Base-by-base conservation (phyloP, 2,888 invertebrate species). In the Pristionchus entomophagus region DNA sequence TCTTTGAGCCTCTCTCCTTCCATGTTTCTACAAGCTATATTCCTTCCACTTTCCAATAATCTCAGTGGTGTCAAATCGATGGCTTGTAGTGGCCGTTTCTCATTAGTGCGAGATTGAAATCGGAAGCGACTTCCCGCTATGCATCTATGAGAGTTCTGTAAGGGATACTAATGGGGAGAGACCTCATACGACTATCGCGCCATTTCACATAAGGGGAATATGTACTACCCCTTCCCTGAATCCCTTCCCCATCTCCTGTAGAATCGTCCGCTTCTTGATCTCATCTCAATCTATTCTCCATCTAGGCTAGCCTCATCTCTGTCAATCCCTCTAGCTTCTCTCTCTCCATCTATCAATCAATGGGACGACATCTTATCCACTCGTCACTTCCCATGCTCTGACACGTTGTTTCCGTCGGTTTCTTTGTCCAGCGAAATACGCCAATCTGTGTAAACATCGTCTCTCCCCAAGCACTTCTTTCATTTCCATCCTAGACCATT, bases 1-100 rank as follows among this genome's bases (percentile, higher is more conserved):
- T n/a, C n/a, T n/a, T n/a, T 35, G 22, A 26, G 73, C 73, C 45
- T 73, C 73, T 73, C 73, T 73, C 73, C 73, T n/a, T 26, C 73
- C 41, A 41, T 41, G 41, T 73, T 73, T 73, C 69, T 10, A 45
- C 56, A 59, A n/a, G 26, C 41, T 73, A 12, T 73, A 38, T 73
- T 45, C 73, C 73, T 73, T 45, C 41, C 73, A 41, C 2, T 41
- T 73, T n/a, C 19, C 41, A 73, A 41, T 41, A 8, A 38, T 45
- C 73, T 2, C 22, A 69, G 38, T 22, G n/a, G n/a, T n/a, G n/a
- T n/a, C 38, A 35, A 69, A 59, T 59, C 73, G 38, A 41, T 65
- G 65, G 29, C 32, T 41, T 26, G 5, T 56, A n/a, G n/a, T 69
- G 8, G 19, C 5, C 73, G 5, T 73, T 45, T 73, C 73, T 73